These are phyloP conservation scores for Channallabes apus DNA, from an alignment of 2,797 vertebrate species.

Conservation along the genomic window DNA sequence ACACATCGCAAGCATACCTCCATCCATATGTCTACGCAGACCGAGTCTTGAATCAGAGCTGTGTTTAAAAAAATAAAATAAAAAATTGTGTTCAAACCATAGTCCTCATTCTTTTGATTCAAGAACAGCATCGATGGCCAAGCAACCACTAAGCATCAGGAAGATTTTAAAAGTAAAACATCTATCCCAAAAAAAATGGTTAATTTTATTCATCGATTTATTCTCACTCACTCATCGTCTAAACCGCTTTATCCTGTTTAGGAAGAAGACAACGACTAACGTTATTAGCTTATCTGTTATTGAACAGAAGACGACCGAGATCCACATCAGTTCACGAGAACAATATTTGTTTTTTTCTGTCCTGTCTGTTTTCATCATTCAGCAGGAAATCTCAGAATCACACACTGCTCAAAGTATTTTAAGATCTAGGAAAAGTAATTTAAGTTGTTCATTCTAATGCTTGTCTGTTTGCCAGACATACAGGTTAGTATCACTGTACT, in stretches of 20 bases:
- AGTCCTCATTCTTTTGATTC: background rate
- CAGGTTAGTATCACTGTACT: background rate
- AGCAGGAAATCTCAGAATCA: too few relatives aligned
- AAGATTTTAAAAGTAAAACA: background rate
- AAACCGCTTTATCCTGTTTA: too few relatives aligned
- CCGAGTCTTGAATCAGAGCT: background rate
- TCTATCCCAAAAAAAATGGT: too few relatives aligned
- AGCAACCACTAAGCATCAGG: background rate
- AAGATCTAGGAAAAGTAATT: background rate
- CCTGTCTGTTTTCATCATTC: too few relatives aligned
- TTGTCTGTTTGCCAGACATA: background rate
- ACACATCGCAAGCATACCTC: slow-evolving; percentile 25
- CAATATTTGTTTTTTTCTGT: too few relatives aligned
- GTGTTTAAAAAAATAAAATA: background rate
- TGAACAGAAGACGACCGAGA: too few relatives aligned
- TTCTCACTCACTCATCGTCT: too few relatives aligned
- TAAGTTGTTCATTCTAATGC: too few relatives aligned
- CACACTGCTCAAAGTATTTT: background rate
- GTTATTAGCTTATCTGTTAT: too few relatives aligned
- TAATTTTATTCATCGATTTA: background rate
- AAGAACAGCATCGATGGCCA: background rate
- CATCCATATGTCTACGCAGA: slow-evolving; percentile 23
- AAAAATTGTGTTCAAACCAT: background rate
- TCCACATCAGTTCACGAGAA: too few relatives aligned
- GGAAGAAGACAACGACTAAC: too few relatives aligned